These are phyloP conservation scores for Panopea generosa DNA, from an alignment of 2,888 invertebrate species.

Conservation along the genomic window DNA sequence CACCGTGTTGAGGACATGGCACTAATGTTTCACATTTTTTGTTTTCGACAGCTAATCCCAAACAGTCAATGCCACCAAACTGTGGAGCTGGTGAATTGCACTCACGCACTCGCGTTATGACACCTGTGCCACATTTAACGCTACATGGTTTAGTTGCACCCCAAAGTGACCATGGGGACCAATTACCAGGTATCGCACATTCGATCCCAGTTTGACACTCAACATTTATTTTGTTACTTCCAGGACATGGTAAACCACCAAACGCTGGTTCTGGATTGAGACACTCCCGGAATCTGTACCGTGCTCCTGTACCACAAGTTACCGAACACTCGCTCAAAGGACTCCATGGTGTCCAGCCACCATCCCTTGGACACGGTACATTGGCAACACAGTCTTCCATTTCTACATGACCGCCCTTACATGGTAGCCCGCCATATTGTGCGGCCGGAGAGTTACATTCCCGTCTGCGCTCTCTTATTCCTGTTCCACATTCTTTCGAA, in stretches of 20 bases:
- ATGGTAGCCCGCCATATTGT: slow-evolving; percentile 49
- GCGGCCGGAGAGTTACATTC: slow-evolving; percentile 51
- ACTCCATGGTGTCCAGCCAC: slow-evolving; percentile 52
- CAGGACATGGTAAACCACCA: slow-evolving; percentile 40
- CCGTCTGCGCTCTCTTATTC: slow-evolving; percentile 28
- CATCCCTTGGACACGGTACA: slow-evolving; percentile 50
- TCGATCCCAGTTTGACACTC: slow-evolving; percentile 32
- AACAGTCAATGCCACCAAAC: slow-evolving; percentile 47
- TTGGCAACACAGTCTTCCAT: slow-evolving; percentile 34
- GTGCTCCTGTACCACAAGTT: slow-evolving; percentile 43
- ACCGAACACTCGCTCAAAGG: slow-evolving; percentile 34
- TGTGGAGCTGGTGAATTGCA: slow-evolving; percentile 47
- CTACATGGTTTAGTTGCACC: slow-evolving; percentile 27
- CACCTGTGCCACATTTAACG: slow-evolving; percentile 37
- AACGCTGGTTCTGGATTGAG: slow-evolving; percentile 39
- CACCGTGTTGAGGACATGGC: slow-evolving; percentile 46
- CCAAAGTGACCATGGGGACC: slow-evolving; percentile 38
- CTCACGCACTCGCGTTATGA: slow-evolving; percentile 16
- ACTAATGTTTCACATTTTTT: slow-evolving; percentile 21
- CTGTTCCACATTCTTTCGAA: slow-evolving; percentile 40
- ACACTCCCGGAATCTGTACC: slow-evolving; percentile 34
- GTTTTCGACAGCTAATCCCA: slow-evolving; percentile 30
- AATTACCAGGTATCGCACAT: slow-evolving; percentile 47
- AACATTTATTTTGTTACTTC: slow-evolving; percentile 21
- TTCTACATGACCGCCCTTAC: slow-evolving; percentile 41